These are phyloP conservation scores for Caenorhabditis becei DNA, from an alignment of 2,888 invertebrate species.

Conservation along the genomic window DNA sequence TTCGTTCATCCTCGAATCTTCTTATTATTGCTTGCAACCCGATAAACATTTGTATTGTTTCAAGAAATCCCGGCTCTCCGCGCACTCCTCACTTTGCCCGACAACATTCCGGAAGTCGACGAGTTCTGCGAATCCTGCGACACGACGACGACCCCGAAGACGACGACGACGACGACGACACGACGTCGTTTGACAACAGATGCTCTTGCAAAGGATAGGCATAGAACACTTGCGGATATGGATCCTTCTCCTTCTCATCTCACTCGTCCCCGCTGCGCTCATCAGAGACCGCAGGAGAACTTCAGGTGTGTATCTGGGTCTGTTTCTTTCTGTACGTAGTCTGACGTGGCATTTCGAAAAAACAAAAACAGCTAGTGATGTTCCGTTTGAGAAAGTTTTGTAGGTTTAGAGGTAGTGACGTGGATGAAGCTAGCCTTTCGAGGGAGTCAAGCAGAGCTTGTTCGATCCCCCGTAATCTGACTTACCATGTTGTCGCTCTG, in stretches of 20 bases:
- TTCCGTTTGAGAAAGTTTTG: background rate
- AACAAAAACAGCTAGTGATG: background rate
- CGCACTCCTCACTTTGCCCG: constrained; percentile 27
- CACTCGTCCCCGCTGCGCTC: constrained; percentile 51
- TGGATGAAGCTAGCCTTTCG: background rate
- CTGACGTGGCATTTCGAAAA: background rate
- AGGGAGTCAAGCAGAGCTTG: too few relatives aligned
- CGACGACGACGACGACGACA: constrained; percentile 50
- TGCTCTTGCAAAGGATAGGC: constrained; percentile 67
- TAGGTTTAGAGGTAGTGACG: background rate
- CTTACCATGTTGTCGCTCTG: constrained; percentile 9
- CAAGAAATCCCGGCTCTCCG: constrained; percentile 19
- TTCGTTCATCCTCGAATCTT: constrained; percentile 1
- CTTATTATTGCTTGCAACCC: constrained; percentile 16
- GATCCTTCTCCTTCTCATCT: constrained; percentile 54
- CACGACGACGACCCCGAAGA: constrained; percentile 46
- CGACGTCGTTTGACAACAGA: constrained; percentile 59
- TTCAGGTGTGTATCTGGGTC: constrained; percentile 37
- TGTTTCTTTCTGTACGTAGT: background rate
- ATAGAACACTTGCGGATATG: constrained; percentile 65
- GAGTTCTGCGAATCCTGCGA: constrained; percentile 37
- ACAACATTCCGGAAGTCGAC: constrained; percentile 20
- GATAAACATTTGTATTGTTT: constrained; percentile 12
- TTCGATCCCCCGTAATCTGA: background rate
- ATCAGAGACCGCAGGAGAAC: constrained; percentile 46